Base-by-base conservation (phyloP, 2,888 invertebrate species). In the Herminia tarsipennalis region DNA sequence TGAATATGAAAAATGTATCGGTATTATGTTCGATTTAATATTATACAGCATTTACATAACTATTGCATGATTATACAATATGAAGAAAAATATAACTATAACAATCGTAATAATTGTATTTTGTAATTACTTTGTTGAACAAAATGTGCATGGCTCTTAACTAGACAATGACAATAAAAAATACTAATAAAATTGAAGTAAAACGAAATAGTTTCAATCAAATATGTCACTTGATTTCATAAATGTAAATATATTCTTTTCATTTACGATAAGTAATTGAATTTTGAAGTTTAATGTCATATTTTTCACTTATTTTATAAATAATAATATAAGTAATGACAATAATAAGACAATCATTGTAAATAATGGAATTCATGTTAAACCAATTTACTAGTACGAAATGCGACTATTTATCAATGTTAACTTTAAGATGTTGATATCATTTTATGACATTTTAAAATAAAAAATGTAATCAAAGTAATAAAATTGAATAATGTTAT, bases 401-500 rank as follows among this genome's bases (percentile, higher is more conserved):
- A 61, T 63, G 54, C 55, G 44, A 61, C 57, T 87, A 88, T 88
- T 88, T 89, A 90, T 90, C 89, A 88, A 86, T 90, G 89, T 90
- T 89, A 88, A 78, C 65, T 61, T 69, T 90, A 91, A 89, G 89
- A 88, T 88, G 91, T 91, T 91, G 81, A 88, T 89, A 89, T 90
- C 88, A 89, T 88, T 88, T 90, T 89, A 89, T 86, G 88, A 88
- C 80, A 88, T 88, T 90, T 88, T 82, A 86, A 87, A 90, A 88
- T 87, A 86, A 88, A 88, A 86, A 79, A 77, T 83, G 79, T 86
- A 85, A 81, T 77, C 79, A 73, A 76, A 71, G 62, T 59, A 63
- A 55, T 58, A 39, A 48, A 51, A 62, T 25, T 38, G 39, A 36
- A 9, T 30, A 30, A 29, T 43, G 58, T 68, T 63, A 52, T 51